Evolutionary conservation across 2,113 vertebrate species (phyloP), one percentile per base, ranked within the genome.

Genomic region (Sitta europaea): DNA sequence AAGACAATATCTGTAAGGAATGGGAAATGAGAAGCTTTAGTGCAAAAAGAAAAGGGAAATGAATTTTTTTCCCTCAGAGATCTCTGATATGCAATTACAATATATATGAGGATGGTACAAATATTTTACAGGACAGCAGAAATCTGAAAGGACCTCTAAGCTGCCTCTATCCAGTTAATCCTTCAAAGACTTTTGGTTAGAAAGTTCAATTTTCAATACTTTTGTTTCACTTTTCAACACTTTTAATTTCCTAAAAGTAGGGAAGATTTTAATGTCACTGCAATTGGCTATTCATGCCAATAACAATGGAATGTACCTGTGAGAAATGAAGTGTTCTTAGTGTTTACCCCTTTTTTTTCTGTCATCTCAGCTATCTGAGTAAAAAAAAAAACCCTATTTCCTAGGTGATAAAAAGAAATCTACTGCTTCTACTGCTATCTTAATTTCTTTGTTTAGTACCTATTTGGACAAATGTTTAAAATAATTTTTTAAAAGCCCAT

Each of bases 1-100:
- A 66, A 88, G 47, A 16, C 23, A 95, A 61, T n/a, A 72, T 76
- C 48, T 89, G 29, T 14, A 82, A 58, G 31, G 48, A 82, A 63
- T 48, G 31, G 29, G n/a, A 78, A 54, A 57, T 75, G n/a, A 58
- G 62, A 86, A 58, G 23, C 12, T 72, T 93, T 86, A 48, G 18
- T 79, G 13, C 45, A 76, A 71, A 73, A 85, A 63, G 57, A 66
- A 53, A 79, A 61, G 4, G 12, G 17, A 78, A 84, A 82, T 65
- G 28, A 45, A 71, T 85, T 14, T 6, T n/a, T 78, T 83, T 33
- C 27, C 15, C 23, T 48, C 14, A 20, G 78, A 74, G 29, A 45
- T 77, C 33, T 59, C 40, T 80, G 55, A 17, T 47, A 58, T 12
- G 7, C 15, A 45, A 21, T 38, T 61, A 28, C 4, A 43, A 15